phyloP scores from a whole-genome alignment of 2,888 invertebrate genomes.

The Empis livida region DNA sequence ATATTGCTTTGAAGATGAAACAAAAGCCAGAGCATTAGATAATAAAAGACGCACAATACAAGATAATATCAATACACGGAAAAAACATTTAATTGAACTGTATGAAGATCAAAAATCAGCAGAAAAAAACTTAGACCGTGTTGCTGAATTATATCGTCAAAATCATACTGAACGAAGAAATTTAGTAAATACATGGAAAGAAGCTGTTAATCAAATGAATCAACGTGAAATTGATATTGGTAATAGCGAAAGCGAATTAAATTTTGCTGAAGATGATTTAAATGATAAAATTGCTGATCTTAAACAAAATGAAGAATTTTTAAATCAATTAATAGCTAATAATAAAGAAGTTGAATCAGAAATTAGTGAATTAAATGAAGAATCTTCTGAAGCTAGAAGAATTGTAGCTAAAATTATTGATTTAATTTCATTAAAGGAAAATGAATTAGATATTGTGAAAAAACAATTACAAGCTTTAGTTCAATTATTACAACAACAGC shows the following conservation, averaged over 20 bases:
- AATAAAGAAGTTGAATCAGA: slow-evolving; percentile 39
- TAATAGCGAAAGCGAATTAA: slow-evolving; percentile 35
- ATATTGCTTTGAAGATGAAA: slow-evolving; percentile 57
- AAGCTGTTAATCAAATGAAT: slow-evolving; percentile 52
- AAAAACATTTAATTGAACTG: slow-evolving; percentile 33
- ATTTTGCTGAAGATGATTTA: slow-evolving; percentile 19
- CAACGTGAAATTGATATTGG: slow-evolving; percentile 56
- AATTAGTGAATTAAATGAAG: slow-evolving; percentile 32
- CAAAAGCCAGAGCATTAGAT: slow-evolving; percentile 49
- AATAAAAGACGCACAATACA: slow-evolving; percentile 40
- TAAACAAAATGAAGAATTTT: slow-evolving; percentile 38
- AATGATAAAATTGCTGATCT: slow-evolving; percentile 32
- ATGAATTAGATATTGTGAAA: slow-evolving; percentile 32
- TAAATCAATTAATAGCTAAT: slow-evolving; percentile 39
- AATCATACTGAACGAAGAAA: slow-evolving; percentile 52
- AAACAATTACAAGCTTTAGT: slow-evolving; percentile 27
- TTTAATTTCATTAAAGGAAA: slow-evolving; percentile 28
- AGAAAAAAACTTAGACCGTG: slow-evolving; percentile 42
- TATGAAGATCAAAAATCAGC: slow-evolving; percentile 41
- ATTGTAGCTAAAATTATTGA: slow-evolving; percentile 27
- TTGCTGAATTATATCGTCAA: slow-evolving; percentile 38
- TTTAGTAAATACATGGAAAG: slow-evolving; percentile 59
- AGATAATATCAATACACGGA: slow-evolving; percentile 38
- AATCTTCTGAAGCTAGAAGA: slow-evolving; percentile 32
- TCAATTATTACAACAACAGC: slow-evolving; percentile 24